These are phyloP conservation scores for Eueremaeus valkanovi DNA, from an alignment of 2,888 invertebrate species.

Conservation along the genomic window DNA sequence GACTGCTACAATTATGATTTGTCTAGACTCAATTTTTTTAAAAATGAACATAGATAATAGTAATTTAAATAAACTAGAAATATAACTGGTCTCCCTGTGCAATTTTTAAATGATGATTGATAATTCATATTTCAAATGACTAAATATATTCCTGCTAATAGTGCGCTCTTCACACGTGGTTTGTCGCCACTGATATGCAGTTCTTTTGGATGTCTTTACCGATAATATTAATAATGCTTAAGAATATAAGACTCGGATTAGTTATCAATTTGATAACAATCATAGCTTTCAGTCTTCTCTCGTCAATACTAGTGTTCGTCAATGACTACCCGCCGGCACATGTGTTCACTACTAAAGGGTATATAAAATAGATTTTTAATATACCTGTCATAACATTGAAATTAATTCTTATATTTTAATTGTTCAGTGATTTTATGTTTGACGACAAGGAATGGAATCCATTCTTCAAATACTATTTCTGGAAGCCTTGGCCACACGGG, in stretches of 20 bases:
- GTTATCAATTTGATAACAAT: neutral
- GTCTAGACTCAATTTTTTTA: too few species aligned
- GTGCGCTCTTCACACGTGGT: constrained; percentile 43
- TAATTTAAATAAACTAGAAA: too few species aligned
- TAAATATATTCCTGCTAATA: neutral
- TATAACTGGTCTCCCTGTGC: too few species aligned
- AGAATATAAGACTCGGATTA: neutral
- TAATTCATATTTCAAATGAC: neutral
- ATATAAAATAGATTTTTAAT: neutral
- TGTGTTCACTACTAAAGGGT: constrained; percentile 32
- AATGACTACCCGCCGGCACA: constrained; percentile 30
- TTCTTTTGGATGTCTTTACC: constrained; percentile 35
- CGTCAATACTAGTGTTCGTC: neutral
- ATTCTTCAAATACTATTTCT: neutral
- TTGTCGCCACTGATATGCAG: constrained; percentile 41
- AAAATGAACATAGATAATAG: too few species aligned
- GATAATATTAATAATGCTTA: neutral
- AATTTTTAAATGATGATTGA: too few species aligned
- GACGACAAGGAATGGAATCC: neutral
- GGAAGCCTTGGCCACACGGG: constrained; percentile 35
- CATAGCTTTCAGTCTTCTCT: neutral
- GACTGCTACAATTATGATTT: too few species aligned
- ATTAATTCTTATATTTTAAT: neutral
- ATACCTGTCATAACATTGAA: neutral
- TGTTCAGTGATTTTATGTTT: constrained; percentile 14